Base-by-base conservation (phyloP, 2,113 vertebrate species). In the Acrocephalus kingi region DNA sequence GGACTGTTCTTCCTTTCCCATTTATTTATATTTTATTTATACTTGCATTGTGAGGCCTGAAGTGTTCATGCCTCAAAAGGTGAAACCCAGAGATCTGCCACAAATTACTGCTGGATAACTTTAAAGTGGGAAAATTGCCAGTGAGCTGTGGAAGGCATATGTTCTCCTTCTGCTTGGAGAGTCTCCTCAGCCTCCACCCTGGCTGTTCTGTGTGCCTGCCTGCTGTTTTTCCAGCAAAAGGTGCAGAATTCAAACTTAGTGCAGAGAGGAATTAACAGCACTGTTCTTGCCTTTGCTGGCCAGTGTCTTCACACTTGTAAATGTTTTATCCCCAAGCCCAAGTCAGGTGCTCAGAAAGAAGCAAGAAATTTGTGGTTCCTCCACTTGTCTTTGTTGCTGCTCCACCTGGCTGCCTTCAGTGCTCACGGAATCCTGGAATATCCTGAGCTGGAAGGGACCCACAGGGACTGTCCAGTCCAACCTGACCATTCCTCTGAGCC, bases 191-290 rank as follows among this genome's bases (percentile, higher is more conserved):
- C 68, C 72, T 59, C 30, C 15, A 3, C 24, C 52, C 37, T 19
- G 25, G 73, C 56, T 2, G 2, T 1, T 16, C 45, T 10, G 27
- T 0, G 2, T 30, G n/a, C 27, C 58, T 41, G 21, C 28, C 39
- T 69, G 46, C 48, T 87, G 39, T 56, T 80, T 49, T n/a, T 22
- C 49, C 48, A 43, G 48, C 15, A 33, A 18, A 59, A 63, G 33
- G 13, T 46, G 45, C 75, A 68, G 61, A 84, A 84, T 61, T 43
- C 55, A 66, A 33, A 58, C 25, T 30, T 22, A 12, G 43, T 33
- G 15, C 35, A 27, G 39, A 62, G 64, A 55, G 63, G n/a, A 37
- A 16, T 54, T 54, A n/a, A 20, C 10, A 71, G 64, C 56, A 2
- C 35, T 20, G 0, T 21, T 82, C 33, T 37, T 84, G 73, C 64